Base-by-base conservation (phyloP, 2,113 vertebrate genomes). In the Grammomys dolichurus region DNA sequence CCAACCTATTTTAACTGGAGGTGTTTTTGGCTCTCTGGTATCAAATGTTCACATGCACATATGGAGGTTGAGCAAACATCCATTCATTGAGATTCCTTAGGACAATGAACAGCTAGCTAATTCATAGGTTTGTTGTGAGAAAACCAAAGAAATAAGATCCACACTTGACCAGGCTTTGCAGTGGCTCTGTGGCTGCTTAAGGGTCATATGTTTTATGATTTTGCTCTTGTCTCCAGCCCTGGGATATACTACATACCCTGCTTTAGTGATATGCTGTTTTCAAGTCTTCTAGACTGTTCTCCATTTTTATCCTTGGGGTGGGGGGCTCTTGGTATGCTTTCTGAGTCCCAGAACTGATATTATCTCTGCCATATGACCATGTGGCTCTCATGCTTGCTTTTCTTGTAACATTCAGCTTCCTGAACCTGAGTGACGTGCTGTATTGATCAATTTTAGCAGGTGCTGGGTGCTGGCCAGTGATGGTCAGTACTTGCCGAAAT, bases 61-160 rank as follows among this genome's bases (percentile, higher is more conserved):
- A 69, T 1, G 85, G 43, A 73, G 11, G 17, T 78, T 81, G 43
- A 81, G 19, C 51, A 87, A 87, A 56, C 85, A 80, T 48, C 78
- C 56, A 81, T 28, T 93, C n/a, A 60, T 6, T 2, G 48, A 89
- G 65, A 24, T 9, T 33, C 22, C 36, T 20, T 76, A 43, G 48
- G 36, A 81, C 28, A 46, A 48, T 13, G 24, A 82, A 46, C 19
- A 69, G 46, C 82, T 13, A 84, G 81, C 14, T 76, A 33, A 26
- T 96, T 75, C 58, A 87, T 24, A 76, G 91, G 4, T 40, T 75
- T 70, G 11, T 69, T 89, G 28, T 75, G 51, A 91, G 51, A 95
- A 8, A 2, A 75, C 40, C 36, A 89, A 76, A 63, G 72, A 89
- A n/a, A 5, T n/a, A 73, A 89, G 65, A 40, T n/a, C 36, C 58